Base-by-base conservation (phyloP, 2,888 invertebrate species). In the Eupeodes luniger region DNA sequence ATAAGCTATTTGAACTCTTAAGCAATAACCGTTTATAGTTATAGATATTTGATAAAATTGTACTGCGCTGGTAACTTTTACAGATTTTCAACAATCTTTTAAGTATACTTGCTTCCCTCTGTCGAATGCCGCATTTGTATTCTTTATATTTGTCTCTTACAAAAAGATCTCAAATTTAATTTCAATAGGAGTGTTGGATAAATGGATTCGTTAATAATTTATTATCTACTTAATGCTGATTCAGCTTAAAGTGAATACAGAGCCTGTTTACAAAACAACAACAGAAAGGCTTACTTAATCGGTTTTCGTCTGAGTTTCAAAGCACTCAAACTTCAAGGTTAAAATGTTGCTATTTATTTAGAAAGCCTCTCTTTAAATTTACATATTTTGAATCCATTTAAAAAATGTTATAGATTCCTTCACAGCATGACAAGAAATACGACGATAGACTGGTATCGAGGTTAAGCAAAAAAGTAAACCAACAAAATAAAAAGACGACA, bases 401-500 rank as follows among this genome's bases (percentile, higher is more conserved):
- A 70, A 82, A 62, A 27, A 82, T 82, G 79, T 75, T 70, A 86
- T 79, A 59, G 64, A 82, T 67, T 75, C 61, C 67, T 49, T 78
- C 61, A 81, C 77, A 85, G 67, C 81, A 81, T 72, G 53, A 61
- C 85, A 66, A 77, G 40, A 40, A 40, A 5, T 40, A 40, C 9
- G 40, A 3, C 27, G 27, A 27, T 27, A 40, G 40, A 40, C 27
- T 40, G 40, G 85, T 80, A 77, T 81, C 70, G 70, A 76, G 59
- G 51, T 66, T 44, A 14, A 51, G 81, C 57, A 51, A 36, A 75
- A 12, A 27, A 66, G 4, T 0, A 47, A 27, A 12, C 27, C 2
- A 5, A 44, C 11, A 49, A 44, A 72, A 11, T 44, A 57, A 16
- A 27, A 70, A 67, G 53, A 77, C 62, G 14, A 27, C n/a, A 19